Evolutionary conservation across 2,888 invertebrate species (phyloP), one percentile per base, ranked within the genome.

Genomic region (Cheilosia grossa): DNA sequence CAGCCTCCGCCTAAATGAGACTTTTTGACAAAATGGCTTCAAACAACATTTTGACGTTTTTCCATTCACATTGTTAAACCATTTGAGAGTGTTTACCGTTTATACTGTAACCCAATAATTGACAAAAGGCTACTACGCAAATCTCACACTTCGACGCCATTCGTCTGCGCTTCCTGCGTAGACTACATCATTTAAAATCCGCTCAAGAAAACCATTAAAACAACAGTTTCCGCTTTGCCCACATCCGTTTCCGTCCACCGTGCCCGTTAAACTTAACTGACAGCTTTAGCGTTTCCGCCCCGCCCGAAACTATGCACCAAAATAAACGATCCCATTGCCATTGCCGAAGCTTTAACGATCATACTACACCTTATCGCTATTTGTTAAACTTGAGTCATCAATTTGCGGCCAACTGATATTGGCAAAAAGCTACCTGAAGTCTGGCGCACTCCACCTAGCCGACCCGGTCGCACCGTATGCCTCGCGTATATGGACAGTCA

Each of bases 261-360:
- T 44, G 1, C 1, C 24, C 15, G 21, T 24, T 24, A 1, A 27
- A 17, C 10, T 59, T 2, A 47, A 70, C 13, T 10, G 21, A 51
- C 27, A 37, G 49, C 15, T 73, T 44, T 19, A 44, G 47, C 15
- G 59, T 7, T 10, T 19, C 24, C 9, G 51, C 4, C 7, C 2
- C 3, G 19, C 80, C 82, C 33, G 30, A 64, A 53, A 64, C 15
- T 78, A 82, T 77, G 64, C 82, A 70, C 47, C 59, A 30, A 4
- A 24, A 9, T 51, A 21, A 0, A 30, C 19, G 33, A 69, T 67
- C 42, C 6, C 21, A n/a, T n/a, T n/a, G n/a, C 13, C 2, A 17
- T 49, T 15, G 51, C 47, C 5, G 17, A 51, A 77, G 59, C 75
- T 70, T 64, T 27, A 24, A 47, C 42, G 13, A 58, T 56, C 49